phyloP scores from a whole-genome alignment of 1,140 invertebrate species.

The Pygmarrhopalites habei region DNA sequence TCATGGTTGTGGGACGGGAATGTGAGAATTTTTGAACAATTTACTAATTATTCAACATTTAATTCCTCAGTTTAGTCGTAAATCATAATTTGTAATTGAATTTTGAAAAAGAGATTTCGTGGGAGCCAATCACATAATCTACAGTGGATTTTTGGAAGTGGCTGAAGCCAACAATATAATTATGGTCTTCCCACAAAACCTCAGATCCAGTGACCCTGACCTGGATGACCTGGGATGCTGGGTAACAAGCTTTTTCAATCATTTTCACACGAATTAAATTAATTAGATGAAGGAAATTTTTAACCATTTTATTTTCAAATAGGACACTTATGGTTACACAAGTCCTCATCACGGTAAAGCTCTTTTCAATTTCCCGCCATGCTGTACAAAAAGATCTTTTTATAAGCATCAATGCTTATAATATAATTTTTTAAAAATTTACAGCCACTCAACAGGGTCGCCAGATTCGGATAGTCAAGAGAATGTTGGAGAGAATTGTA shows the following conservation, averaged over 20 bases:
- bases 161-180: slow-evolving; percentile 31
- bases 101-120: slow-evolving; percentile 16
- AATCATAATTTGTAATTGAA: neutral
- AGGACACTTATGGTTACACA: neutral
- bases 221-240: slow-evolving; percentile 27
- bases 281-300: neutral
- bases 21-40: neutral
- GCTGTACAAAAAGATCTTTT: neutral
- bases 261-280: neutral
- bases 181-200: slow-evolving; percentile 34
- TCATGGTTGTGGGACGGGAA: too few species aligned
- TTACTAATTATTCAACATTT: neutral
- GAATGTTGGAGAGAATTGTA: slow-evolving; percentile 8
- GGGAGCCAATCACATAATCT: slow-evolving; percentile 11
- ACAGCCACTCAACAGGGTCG: slow-evolving; percentile 4
- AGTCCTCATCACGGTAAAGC: neutral
- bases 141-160: slow-evolving; percentile 32
- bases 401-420: neutral
- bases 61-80: neutral
- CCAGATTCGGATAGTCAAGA: slow-evolving; percentile 6
- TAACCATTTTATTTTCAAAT: neutral
- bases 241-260: neutral
- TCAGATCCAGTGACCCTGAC: neutral
- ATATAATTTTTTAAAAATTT: neutral
- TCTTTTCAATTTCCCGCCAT: neutral